phyloP scores from a whole-genome alignment of 2,888 invertebrate genomes.

The Nomada fabriciana region DNA sequence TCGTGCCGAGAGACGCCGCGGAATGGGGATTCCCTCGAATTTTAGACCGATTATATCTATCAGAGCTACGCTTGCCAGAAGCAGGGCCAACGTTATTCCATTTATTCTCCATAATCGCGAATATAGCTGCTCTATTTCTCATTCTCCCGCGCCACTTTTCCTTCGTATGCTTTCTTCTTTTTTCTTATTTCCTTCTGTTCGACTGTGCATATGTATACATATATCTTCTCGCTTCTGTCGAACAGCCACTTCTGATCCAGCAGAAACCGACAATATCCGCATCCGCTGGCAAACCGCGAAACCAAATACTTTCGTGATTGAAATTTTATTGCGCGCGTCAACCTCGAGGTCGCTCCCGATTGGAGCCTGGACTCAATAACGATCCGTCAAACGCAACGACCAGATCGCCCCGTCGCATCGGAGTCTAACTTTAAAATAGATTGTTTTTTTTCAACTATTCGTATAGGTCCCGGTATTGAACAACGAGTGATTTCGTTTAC shows the following conservation, averaged over 20 bases:
- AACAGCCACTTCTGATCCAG: constrained; percentile 16
- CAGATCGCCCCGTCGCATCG: constrained; percentile 27
- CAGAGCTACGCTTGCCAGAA: constrained; percentile 48
- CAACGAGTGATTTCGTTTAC: neutral
- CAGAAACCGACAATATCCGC: neutral
- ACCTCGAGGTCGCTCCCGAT: constrained; percentile 49
- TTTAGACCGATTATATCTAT: constrained; percentile 67
- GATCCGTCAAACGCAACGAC: constrained; percentile 62
- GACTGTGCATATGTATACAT: neutral
- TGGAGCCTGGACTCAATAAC: constrained; percentile 55
- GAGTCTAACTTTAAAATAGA: constrained; percentile 44
- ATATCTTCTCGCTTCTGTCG: neutral
- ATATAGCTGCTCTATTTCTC: constrained; percentile 30
- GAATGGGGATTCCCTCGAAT: constrained; percentile 54
- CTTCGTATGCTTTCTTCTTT: neutral
- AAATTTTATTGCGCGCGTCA: constrained; percentile 68
- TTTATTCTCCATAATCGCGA: constrained; percentile 65
- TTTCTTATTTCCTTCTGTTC: too few species aligned
- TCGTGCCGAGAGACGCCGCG: constrained; percentile 34
- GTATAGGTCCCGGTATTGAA: neutral
- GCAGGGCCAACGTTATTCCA: constrained; percentile 46
- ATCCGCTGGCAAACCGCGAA: constrained; percentile 41
- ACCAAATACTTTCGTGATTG: constrained; percentile 66
- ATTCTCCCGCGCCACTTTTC: constrained; percentile 12
- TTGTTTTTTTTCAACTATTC: constrained; percentile 10